Conservation (phyloP, 2,888 invertebrate genomes). For the Campoplex capitator region DNA sequence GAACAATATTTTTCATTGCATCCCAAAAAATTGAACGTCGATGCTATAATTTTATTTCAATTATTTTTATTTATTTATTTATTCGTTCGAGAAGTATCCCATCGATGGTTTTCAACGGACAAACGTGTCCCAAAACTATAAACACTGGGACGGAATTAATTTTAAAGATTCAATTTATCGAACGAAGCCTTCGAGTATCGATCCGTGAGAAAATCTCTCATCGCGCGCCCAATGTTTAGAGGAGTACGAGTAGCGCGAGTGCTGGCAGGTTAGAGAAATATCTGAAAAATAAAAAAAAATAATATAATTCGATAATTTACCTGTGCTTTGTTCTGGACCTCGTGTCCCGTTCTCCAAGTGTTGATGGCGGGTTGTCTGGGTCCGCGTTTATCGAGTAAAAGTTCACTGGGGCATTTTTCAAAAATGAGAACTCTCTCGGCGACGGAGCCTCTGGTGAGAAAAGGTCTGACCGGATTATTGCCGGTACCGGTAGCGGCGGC, state of each 20-base stretch:
- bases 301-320: constrained; percentile 78
- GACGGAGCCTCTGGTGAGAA: constrained; percentile 95
- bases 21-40: background rate
- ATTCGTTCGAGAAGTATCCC: no score
- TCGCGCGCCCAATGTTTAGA: no score
- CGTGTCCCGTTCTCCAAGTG: constrained; percentile 84
- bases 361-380: constrained; percentile 86
- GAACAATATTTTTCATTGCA: background rate
- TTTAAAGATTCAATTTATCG: no score
- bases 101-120: no score
- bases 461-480: constrained; percentile 91
- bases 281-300: background rate
- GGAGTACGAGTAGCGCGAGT: background rate
- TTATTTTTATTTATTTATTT: no score
- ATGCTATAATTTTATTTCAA: no score
- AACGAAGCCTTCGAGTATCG: no score
- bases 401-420: constrained; percentile 94
- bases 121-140: no score
- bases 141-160: no score
- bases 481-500: constrained; percentile 84
- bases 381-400: constrained; percentile 89
- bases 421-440: constrained; percentile 96
- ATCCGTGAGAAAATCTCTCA: no score
- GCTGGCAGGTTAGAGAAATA: background rate
- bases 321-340: constrained; percentile 85